A percentile compares a stretch with the other conserved stretches of the same genome.
Evolutionary conservation across 37 sponge, comb jelly and placozoan genomes (phyloP).

Genomic region (Chondrosia reniformis): DNA sequence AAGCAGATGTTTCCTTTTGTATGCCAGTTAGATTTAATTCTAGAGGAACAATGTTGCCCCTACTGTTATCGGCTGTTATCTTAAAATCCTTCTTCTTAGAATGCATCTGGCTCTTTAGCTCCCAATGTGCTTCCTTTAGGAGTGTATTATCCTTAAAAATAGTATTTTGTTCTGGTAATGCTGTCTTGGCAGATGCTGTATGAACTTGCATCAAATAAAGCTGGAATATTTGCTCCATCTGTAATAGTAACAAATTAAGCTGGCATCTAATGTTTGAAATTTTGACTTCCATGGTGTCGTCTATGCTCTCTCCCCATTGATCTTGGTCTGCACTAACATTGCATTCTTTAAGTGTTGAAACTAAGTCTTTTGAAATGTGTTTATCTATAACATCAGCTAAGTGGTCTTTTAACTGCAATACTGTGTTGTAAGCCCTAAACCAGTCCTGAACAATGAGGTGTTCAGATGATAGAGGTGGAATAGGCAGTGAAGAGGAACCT

Average conservation of each 20-base stretch:
- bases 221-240: conserved; percentile 52
- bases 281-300: conserved; percentile 36
- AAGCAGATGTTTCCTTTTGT: conserved; percentile 27
- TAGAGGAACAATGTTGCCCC: conserved; percentile 42
- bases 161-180: not conserved
- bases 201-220: conserved; percentile 3
- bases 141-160: not conserved
- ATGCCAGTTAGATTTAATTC: conserved; percentile 26
- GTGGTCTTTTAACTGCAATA: conserved; percentile 48
- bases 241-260: conserved; percentile 41
- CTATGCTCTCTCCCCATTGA: not conserved
- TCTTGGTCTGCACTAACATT: not conserved
- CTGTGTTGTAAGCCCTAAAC: conserved; percentile 38
- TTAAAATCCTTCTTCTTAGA: conserved; percentile 33
- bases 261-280: conserved; percentile 63
- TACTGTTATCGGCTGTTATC: conserved; percentile 23
- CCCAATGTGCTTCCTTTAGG: conserved; percentile 3
- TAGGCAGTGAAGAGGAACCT: conserved; percentile 12
- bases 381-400: conserved; percentile 19
- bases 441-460: conserved; percentile 57
- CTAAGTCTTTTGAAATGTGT: conserved; percentile 5
- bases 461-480: conserved; percentile 15
- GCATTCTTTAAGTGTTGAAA: not conserved
- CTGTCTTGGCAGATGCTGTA: too few relatives aligned
- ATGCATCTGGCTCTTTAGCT: conserved; percentile 9